Conservation (phyloP, 2,888 invertebrate species). For the Ceriagrion tenellum region DNA sequence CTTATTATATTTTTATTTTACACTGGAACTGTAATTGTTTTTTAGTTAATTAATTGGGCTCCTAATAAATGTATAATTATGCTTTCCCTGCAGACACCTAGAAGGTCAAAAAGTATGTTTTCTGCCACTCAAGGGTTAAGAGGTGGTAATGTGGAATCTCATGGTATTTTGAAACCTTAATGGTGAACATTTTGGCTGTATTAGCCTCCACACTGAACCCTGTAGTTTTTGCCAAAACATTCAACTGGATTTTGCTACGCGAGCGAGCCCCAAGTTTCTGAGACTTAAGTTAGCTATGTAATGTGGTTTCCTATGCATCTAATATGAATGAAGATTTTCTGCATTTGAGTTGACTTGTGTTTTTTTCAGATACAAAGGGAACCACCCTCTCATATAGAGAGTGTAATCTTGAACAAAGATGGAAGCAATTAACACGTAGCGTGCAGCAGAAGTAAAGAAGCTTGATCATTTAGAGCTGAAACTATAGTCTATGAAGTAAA, state of each 20-base stretch:
- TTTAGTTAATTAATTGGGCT: too few species aligned
- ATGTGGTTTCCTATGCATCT: not conserved
- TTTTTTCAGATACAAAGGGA: not conserved
- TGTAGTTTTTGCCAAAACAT: not conserved
- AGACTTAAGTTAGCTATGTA: not conserved
- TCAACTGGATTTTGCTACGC: not conserved
- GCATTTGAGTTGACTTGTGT: not conserved
- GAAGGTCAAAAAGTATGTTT: too few species aligned
- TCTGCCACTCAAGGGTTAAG: too few species aligned
- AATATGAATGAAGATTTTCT: not conserved
- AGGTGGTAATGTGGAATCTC: too few species aligned
- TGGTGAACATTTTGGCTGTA: too few species aligned
- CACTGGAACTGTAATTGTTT: too few species aligned
- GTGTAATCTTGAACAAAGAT: not conserved
- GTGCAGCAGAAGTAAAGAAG: not conserved
- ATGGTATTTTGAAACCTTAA: too few species aligned
- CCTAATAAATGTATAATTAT: too few species aligned
- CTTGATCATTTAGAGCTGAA: not conserved
- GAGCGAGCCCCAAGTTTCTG: not conserved
- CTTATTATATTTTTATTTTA: too few species aligned
- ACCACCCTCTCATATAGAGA: not conserved
- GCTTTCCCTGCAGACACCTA: too few species aligned
- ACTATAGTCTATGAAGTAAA: not conserved
- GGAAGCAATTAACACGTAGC: not conserved
- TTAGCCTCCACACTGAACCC: too few species aligned